A percentile compares a stretch with the other conserved stretches of the same genome.
These are phyloP conservation scores for Laterallus jamaicensis DNA, from an alignment of 2,113 vertebrate species.

Conservation along the genomic window DNA sequence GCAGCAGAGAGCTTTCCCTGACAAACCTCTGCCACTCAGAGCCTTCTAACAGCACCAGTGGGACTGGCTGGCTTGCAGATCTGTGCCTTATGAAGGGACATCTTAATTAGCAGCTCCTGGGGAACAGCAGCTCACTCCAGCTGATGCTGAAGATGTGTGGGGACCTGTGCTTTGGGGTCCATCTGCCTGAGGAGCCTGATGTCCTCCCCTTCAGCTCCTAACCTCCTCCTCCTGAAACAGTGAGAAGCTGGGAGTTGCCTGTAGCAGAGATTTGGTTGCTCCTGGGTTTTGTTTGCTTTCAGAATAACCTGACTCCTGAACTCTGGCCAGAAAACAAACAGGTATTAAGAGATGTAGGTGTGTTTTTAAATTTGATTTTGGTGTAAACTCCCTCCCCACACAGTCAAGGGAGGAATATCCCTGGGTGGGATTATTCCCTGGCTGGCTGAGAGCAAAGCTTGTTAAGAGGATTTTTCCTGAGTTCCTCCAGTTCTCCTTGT, in stretches of 20 bases:
- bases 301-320: background rate
- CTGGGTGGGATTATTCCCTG: background rate
- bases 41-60: background rate
- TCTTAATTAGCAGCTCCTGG: background rate
- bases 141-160: accelerated
- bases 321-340: background rate
- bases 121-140: background rate
- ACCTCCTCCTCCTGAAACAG: background rate
- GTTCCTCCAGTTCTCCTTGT: background rate
- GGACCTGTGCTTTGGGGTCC: accelerated
- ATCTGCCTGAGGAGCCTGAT: accelerated
- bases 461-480: background rate
- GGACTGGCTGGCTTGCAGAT: accelerated
- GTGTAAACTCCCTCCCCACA: accelerated
- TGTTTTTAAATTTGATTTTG: background rate
- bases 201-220: accelerated
- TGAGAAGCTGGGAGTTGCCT: background rate
- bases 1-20: background rate
- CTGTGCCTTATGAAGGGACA: accelerated
- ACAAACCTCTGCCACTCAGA: accelerated
- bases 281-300: background rate
- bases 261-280: background rate
- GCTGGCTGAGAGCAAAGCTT: background rate
- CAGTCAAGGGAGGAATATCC: background rate
- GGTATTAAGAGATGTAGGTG: background rate